Percentiles rank a stretch among this genome's conserved stretches.
phyloP scores from a whole-genome alignment of 2,797 vertebrate species.

The Mycteria americana region DNA sequence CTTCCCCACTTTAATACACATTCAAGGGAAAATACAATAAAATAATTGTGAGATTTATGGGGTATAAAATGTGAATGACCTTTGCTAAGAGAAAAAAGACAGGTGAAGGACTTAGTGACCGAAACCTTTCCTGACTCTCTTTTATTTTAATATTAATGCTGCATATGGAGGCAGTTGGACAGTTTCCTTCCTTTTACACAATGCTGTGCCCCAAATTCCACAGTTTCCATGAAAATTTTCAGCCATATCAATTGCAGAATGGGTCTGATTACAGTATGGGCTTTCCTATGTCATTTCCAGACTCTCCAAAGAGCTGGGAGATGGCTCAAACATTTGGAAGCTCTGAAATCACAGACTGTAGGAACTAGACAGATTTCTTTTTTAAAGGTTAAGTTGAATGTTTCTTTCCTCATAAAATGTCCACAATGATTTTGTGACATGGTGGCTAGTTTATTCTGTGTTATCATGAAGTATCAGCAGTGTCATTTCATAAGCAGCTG shows the following conservation, averaged over 20 bases:
- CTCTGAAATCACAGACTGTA: neutral
- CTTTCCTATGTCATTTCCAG: neutral
- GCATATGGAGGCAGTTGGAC: neutral
- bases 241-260: neutral
- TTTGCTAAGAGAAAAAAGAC: neutral
- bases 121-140: neutral
- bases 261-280: neutral
- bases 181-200: neutral
- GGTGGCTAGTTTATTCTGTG: neutral
- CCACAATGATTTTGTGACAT: neutral
- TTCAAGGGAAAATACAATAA: neutral
- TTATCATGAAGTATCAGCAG: neutral
- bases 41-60: neutral
- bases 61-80: neutral
- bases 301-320: neutral
- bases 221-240: neutral
- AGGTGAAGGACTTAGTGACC: neutral
- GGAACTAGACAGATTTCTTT: neutral
- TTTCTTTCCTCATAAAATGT: neutral
- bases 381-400: neutral
- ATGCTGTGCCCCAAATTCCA: neutral
- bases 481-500: constrained; percentile 4
- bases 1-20: neutral
- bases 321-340: neutral
- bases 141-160: neutral